Evolutionary conservation across 2,888 invertebrate genomes (phyloP).

Genomic region (Stramonita haemastoma): DNA sequence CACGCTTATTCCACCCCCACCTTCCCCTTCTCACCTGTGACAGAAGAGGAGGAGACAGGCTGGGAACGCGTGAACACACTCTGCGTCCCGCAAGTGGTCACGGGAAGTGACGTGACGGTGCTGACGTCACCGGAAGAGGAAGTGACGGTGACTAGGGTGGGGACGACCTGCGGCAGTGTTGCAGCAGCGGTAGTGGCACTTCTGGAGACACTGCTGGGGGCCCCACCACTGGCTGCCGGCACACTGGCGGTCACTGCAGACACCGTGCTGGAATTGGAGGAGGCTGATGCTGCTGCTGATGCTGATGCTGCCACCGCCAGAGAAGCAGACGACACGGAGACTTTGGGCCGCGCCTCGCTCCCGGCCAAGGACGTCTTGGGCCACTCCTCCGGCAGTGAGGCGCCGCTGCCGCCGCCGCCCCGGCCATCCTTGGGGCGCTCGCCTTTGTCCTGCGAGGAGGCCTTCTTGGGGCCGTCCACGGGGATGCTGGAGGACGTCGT

Average conservation of each 20-base stretch:
- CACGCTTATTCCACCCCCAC: background rate
- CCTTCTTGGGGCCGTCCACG: background rate
- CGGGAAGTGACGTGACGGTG: constrained; percentile 43
- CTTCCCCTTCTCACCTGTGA: constrained; percentile 38
- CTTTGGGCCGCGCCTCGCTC: background rate
- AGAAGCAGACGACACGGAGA: background rate
- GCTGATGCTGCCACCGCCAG: background rate
- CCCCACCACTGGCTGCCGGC: background rate
- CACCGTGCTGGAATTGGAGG: background rate
- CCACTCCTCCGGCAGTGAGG: background rate
- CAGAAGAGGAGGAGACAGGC: constrained; percentile 37
- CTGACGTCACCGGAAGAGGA: constrained; percentile 49
- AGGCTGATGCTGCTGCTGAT: background rate
- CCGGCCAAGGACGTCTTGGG: background rate
- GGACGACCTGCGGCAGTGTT: constrained; percentile 47
- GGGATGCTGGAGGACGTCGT: constrained; percentile 21
- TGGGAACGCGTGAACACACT: constrained; percentile 45
- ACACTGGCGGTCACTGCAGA: background rate
- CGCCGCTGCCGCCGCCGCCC: background rate
- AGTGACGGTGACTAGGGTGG: constrained; percentile 54
- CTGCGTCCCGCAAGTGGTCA: constrained; percentile 43
- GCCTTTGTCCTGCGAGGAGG: background rate
- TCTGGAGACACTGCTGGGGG: background rate
- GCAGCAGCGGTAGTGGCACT: background rate
- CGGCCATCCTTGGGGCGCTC: constrained; percentile 25